Percentiles rank a stretch among this genome's conserved stretches.
These are phyloP conservation scores for Anableps anableps DNA, from an alignment of 2,797 vertebrate species.

Conservation along the genomic window DNA sequence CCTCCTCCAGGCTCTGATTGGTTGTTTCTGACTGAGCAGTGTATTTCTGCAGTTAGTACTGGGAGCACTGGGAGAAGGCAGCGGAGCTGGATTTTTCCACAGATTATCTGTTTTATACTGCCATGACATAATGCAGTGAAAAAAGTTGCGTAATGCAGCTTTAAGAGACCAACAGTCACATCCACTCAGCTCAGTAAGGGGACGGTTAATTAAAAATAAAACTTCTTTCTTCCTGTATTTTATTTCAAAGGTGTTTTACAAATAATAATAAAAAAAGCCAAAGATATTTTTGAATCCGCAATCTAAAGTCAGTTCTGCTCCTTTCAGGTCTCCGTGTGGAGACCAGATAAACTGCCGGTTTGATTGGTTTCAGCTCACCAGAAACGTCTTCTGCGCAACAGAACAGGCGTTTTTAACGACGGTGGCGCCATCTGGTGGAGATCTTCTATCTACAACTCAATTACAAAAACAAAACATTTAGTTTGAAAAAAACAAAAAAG, in stretches of 20 bases:
- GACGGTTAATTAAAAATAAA: not conserved
- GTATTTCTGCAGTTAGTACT: too few relatives aligned
- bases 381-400: too few relatives aligned
- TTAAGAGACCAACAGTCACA: not conserved
- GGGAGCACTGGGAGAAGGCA: not conserved
- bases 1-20: not conserved
- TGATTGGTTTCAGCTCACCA: not conserved
- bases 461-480: not conserved
- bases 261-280: not conserved
- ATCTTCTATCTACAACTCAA: not conserved
- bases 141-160: not conserved
- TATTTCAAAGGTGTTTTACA: not conserved
- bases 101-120: too few relatives aligned
- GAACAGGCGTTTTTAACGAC: not conserved
- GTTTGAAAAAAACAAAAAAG: not conserved
- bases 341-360: not conserved
- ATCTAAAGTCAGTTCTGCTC: too few relatives aligned
- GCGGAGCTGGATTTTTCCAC: too few relatives aligned
- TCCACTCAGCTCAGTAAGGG: not conserved
- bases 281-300: not conserved
- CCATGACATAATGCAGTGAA: not conserved
- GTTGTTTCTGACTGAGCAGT: too few relatives aligned
- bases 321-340: too few relatives aligned
- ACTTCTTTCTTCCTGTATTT: not conserved
- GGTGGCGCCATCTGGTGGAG: slow-evolving; percentile 61